Evolutionary conservation across 2,113 vertebrate species (phyloP).

Genomic region (Hymenochirus boettgeri): DNA sequence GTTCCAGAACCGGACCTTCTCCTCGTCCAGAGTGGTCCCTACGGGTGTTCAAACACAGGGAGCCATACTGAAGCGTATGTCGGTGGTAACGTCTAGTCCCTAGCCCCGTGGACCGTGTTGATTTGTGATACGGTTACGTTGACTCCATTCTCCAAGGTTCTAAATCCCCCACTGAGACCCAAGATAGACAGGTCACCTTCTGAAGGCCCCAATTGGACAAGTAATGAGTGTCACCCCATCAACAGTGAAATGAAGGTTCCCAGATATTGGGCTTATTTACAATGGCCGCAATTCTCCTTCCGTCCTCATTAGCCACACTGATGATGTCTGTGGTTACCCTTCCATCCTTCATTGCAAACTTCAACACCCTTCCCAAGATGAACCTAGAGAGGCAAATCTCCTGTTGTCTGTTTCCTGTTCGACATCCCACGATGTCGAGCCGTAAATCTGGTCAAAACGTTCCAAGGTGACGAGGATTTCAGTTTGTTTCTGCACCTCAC

Average conservation of each 20-base stretch:
- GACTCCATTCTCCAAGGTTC: conserved; percentile 90
- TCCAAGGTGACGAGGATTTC: conserved; percentile 93
- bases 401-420: conserved; percentile 64
- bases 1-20: conserved; percentile 86
- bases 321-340: conserved; percentile 89
- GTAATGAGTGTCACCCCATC: conserved; percentile 86
- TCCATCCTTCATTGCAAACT: conserved; percentile 85
- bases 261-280: conserved; percentile 89
- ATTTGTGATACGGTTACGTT: conserved; percentile 95
- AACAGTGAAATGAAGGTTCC: conserved; percentile 88
- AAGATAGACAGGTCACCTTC: conserved; percentile 85
- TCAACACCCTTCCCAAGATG: conserved; percentile 90
- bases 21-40: conserved; percentile 90
- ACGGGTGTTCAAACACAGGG: conserved; percentile 82
- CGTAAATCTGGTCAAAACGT: conserved; percentile 84
- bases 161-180: conserved; percentile 85
- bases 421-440: conserved; percentile 82
- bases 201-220: conserved; percentile 86
- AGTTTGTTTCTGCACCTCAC: conserved; percentile 94
- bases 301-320: conserved; percentile 89
- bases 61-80: conserved; percentile 80
- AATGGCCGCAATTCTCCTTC: conserved; percentile 83
- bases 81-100: conserved; percentile 95
- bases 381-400: conserved; percentile 79
- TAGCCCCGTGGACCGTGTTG: conserved; percentile 83